Evolutionary conservation across 2,888 invertebrate species (phyloP), one percentile per base, ranked within the genome.

Genomic region (Pseudoips prasinana): DNA sequence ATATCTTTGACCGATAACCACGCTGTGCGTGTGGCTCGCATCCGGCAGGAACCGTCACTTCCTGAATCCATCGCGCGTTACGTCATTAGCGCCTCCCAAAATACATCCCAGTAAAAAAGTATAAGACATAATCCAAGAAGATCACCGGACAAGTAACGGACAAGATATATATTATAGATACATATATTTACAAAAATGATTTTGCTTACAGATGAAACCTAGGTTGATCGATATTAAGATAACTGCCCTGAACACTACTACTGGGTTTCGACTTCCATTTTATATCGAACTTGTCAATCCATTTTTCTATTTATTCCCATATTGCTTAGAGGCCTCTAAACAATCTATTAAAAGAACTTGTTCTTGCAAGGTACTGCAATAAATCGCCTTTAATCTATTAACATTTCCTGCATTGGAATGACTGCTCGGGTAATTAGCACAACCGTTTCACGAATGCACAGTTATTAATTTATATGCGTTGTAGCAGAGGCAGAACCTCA

Each of bases 401-500:
- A 52, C 46, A 45, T 72, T 69, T 70, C 68, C 67, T 64, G 61
- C 54, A 60, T 59, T 53, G 46, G 54, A 29, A 49, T 41, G 42
- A 47, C 50, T 49, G 60, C 19, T 67, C 61, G 56, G 62, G 23
- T 35, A 69, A 70, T 66, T 59, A 68, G 58, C 63, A 64, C 60
- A 50, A 66, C 58, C 46, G 50, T 64, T 64, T 58, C 53, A 47
- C 49, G 36, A 52, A 58, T 55, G 47, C 48, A 58, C 29, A 47
- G 38, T 45, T 47, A 46, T 56, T 23, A 38, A 10, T 14, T 10
- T 29, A 49, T 35, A 55, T 39, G 55, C 43, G 43, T 58, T 50
- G 44, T 49, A 14, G 14, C 5, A 14, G 14, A 14, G 5, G n/a
- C n/a, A n/a, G n/a, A n/a, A n/a, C n/a, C n/a, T n/a, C n/a, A n/a